Percentiles rank a stretch among this genome's conserved stretches.
These are phyloP conservation scores for Panonychus citri DNA, from an alignment of 1,140 invertebrate genomes.

Conservation along the genomic window DNA sequence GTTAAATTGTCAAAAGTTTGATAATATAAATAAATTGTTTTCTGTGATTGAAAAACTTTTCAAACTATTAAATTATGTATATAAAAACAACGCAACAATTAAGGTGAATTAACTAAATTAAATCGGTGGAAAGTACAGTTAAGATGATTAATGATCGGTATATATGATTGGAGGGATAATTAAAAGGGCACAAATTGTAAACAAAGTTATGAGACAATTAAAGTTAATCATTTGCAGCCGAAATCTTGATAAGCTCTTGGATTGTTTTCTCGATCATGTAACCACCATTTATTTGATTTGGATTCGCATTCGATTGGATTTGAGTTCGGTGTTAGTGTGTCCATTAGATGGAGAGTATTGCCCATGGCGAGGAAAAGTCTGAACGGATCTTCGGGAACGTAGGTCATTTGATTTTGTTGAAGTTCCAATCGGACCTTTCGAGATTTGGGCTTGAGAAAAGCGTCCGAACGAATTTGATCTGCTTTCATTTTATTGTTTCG, in stretches of 20 bases:
- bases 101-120: too few relatives aligned
- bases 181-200: too few relatives aligned
- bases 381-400: not conserved
- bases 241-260: not conserved
- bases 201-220: too few relatives aligned
- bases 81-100: too few relatives aligned
- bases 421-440: not conserved
- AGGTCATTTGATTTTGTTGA: not conserved
- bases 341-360: not conserved
- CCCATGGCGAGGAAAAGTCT: not conserved
- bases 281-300: not conserved
- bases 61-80: too few relatives aligned
- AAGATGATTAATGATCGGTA: too few relatives aligned
- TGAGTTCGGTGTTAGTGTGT: not conserved
- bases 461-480: not conserved
- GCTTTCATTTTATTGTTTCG: not conserved
- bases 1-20: too few relatives aligned
- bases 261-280: not conserved
- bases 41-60: too few relatives aligned
- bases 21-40: too few relatives aligned
- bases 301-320: not conserved
- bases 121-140: too few relatives aligned
- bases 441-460: not conserved
- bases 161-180: too few relatives aligned
- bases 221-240: not conserved